Base-by-base conservation (phyloP, 2,888 invertebrate species). In the Chymomyza procnemis region DNA sequence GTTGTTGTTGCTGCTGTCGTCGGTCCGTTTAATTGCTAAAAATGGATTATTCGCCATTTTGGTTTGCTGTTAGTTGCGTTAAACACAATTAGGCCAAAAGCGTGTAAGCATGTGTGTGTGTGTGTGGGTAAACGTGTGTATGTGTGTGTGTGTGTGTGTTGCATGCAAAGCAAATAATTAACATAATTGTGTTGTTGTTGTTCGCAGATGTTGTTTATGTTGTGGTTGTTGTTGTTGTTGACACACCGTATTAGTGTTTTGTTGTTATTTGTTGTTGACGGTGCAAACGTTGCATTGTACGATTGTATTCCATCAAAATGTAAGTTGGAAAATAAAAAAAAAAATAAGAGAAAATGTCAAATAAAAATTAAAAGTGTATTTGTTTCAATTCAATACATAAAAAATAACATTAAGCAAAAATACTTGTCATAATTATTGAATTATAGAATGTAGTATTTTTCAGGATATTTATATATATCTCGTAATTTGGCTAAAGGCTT, bases 21-120 rank as follows among this genome's bases (percentile, higher is more conserved):
- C 66, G 78, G 69, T 67, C 67, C 83, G 76, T 76, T 86, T 85
- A 83, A 86, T 85, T 85, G 89, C 90, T 91, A 90, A 74, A 89
- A 91, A 90, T 88, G 90, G 91, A 90, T 91, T 91, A 54, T 18
- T 18, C 68, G 79, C 71, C 73, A 71, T 80, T 85, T 83, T 78
- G 72, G 71, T 81, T 80, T 83, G 81, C 87, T 85, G 80, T 88
- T 85, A 88, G 75, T 87, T 71, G 68, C 58, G 66, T 71, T 21
- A 59, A n/a, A 26, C 60, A 61, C 55, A 69, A 47, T 68, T 68
- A 41, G 19, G 26, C 47, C 46, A 60, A 75, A 70, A 71, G 67
- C 74, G 76, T 64, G 61, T 61, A 6, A 6, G 26, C 26, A 26
- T 60, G n/a, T 65, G 46, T 52, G 18, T 41, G 41, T 64, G 61